phyloP scores from a whole-genome alignment of 2,797 vertebrate genomes.

The Telmatherina bonti region DNA sequence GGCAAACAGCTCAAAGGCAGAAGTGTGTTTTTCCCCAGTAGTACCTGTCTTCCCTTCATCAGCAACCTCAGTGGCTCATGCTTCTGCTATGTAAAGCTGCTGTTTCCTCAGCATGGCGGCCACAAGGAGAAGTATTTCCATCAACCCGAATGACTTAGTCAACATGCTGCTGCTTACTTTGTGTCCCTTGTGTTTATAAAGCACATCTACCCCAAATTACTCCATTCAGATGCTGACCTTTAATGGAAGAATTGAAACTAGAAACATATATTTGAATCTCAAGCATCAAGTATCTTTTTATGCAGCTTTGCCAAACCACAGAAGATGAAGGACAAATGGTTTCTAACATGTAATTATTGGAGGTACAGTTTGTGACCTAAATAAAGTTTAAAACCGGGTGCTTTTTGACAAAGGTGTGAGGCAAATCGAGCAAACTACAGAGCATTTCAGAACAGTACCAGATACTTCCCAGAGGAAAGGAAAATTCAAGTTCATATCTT shows the following conservation, averaged over 20 bases:
- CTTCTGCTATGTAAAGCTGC: constrained; percentile 6
- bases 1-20: constrained; percentile 1
- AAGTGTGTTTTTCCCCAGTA: constrained; percentile 6
- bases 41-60: constrained; percentile 5
- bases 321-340: not conserved
- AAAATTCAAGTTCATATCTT: not conserved
- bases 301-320: not conserved
- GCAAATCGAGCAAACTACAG: constrained; percentile 3
- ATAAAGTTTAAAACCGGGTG: not conserved
- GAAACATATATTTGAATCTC: not conserved
- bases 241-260: not conserved
- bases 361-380: not conserved
- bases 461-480: not conserved
- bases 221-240: not conserved
- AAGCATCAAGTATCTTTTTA: not conserved
- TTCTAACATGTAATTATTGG: not conserved
- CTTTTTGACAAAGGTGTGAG: not conserved
- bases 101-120: not conserved
- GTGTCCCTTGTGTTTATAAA: not conserved
- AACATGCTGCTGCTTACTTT: not conserved
- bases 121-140: not conserved
- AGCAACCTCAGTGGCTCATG: constrained; percentile 7
- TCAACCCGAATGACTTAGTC: not conserved
- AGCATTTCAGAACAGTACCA: not conserved
- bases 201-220: constrained; percentile 10